Base-by-base conservation (phyloP, 2,888 invertebrate species). In the Agrypnus murinus region DNA sequence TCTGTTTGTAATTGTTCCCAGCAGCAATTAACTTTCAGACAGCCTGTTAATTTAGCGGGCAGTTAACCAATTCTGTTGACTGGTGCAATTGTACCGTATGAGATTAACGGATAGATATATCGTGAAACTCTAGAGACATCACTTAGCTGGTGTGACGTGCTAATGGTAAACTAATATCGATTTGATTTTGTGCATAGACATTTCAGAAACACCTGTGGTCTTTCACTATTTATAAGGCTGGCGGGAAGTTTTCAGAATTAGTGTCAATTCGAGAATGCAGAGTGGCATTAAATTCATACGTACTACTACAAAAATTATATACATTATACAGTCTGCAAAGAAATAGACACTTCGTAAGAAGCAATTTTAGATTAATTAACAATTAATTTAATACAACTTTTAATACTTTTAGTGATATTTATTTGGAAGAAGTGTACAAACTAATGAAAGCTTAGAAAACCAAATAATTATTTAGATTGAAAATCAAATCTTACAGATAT, bases 51-150 rank as follows among this genome's bases (percentile, higher is more conserved):
- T 65, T 53, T 55, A 65, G 43, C 43, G 64, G 64, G 32, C 64
- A 40, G 64, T 53, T 55, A 43, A 65, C 64, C 55, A 45, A 65
- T 55, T 43, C 43, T 38, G 64, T 64, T 64, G 38, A 64, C 50
- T 64, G 17, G 17, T 31, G 31, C 38, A 40, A 43, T 57, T 53
- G 17, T 15, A 38, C 55, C 10, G 36, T 34, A 25, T 25, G 36
- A 36, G 31, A 50, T 50, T 50, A 50, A 50, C 50, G 31, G 12
- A 50, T 17, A 50, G 12, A 50, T 36, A 17, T 7, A 19, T 19
- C n/a, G 15, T 10, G 17, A 38, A 17, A 17, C 55, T 15, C 55
- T 17, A 19, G 55, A 38, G 55, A 38, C 14, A 17, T 38, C 25
- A 25, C 25, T 25, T 17, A 31, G 17, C 7, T 12, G 14, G 36